phyloP scores from a whole-genome alignment of 2,113 vertebrate species.

The Anolis sagrei region DNA sequence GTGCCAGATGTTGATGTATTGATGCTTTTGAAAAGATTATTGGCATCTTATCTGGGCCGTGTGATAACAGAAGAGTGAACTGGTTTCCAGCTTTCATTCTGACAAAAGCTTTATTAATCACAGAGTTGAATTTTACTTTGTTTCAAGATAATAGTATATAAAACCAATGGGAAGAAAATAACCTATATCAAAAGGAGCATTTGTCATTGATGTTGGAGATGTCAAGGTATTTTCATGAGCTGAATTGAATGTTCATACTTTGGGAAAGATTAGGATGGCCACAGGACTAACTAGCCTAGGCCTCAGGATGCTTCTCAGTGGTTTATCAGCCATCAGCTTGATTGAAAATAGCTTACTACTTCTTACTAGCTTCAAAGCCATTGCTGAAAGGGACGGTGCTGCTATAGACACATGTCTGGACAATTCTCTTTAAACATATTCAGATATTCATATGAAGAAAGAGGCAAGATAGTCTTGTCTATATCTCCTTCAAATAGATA shows the following conservation, averaged over 20 bases:
- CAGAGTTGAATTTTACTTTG: background rate
- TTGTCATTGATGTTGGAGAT: background rate
- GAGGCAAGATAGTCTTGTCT: background rate
- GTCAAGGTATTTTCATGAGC: background rate
- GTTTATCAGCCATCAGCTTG: background rate
- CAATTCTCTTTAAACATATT: background rate
- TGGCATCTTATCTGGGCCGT: constrained; percentile 19
- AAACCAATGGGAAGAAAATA: accelerated
- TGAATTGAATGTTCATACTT: background rate
- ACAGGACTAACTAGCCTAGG: background rate
- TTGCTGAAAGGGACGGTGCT: background rate
- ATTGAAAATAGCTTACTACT: background rate
- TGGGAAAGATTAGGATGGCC: background rate
- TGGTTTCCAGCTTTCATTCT: constrained; percentile 9
- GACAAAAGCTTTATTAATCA: constrained; percentile 28
- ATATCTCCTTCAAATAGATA: no score
- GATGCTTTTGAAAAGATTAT: constrained; percentile 39
- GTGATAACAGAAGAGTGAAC: constrained; percentile 14
- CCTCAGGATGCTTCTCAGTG: background rate
- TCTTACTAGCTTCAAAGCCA: background rate
- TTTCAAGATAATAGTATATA: background rate
- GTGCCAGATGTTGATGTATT: constrained; percentile 27
- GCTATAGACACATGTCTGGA: no score
- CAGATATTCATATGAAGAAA: background rate
- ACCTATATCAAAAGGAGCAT: background rate